Percentiles rank a stretch among this genome's conserved stretches.
Conservation (phyloP, 92 coral and sea anemone genomes). For the Pocillopora grandis region DNA sequence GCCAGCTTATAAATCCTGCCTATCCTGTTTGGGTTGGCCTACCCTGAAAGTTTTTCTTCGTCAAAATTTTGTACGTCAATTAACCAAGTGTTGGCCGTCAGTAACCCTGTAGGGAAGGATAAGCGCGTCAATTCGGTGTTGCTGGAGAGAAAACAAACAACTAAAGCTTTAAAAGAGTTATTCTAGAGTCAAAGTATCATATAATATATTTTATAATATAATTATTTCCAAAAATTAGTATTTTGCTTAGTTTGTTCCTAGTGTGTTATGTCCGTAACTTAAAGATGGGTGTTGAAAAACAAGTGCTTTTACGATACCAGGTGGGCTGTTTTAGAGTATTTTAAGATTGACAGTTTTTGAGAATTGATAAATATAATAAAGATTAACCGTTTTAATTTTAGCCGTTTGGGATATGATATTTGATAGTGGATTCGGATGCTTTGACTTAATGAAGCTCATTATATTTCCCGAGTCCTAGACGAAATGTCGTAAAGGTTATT, state of each 20-base stretch:
- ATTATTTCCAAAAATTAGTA: slow-evolving; percentile 14
- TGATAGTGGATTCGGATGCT: slow-evolving; percentile 24
- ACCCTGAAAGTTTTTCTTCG: not conserved
- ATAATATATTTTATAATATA: slow-evolving; percentile 50
- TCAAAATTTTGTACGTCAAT: not conserved
- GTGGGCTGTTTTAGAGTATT: not conserved
- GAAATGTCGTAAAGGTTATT: slow-evolving; percentile 5
- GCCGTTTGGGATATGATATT: slow-evolving; percentile 27
- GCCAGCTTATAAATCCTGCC: slow-evolving; percentile 6
- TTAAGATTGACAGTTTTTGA: slow-evolving; percentile 27
- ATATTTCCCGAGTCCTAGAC: slow-evolving; percentile 12
- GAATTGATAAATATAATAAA: slow-evolving; percentile 40
- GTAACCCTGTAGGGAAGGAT: not conserved
- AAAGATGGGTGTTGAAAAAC: not conserved
- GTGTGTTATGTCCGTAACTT: not conserved
- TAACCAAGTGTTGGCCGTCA: not conserved
- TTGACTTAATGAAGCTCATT: slow-evolving; percentile 23
- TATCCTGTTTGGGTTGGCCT: slow-evolving; percentile 18
- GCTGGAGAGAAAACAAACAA: slow-evolving; percentile 21
- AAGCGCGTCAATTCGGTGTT: slow-evolving; percentile 5
- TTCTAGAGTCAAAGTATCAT: slow-evolving; percentile 29
- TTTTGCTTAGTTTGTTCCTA: not conserved
- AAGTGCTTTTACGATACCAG: not conserved
- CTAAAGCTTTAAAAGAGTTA: slow-evolving; percentile 18
- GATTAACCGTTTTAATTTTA: slow-evolving; percentile 13